phyloP scores from a whole-genome alignment of 2,113 vertebrate species.

The Paracanthobrama guichenoti region DNA sequence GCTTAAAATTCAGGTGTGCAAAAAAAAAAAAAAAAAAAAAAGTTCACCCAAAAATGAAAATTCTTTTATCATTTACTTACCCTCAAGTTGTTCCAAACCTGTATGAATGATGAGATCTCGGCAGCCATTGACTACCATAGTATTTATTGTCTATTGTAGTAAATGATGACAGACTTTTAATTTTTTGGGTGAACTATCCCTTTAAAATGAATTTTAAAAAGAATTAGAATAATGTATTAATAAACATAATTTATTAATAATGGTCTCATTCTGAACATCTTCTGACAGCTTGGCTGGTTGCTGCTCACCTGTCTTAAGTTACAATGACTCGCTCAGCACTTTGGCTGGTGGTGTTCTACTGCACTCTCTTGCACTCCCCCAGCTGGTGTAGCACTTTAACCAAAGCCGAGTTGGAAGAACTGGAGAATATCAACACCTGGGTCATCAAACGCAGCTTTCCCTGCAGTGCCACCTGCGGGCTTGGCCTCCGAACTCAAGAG shows the following conservation, averaged over 20 bases:
- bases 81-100: too few species aligned
- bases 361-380: neutral
- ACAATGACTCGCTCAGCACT: neutral
- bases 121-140: too few species aligned
- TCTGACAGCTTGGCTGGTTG: neutral
- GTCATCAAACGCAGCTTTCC: constrained; percentile 66
- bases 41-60: too few species aligned
- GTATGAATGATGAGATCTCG: too few species aligned
- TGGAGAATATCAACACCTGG: constrained; percentile 47
- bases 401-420: constrained; percentile 33
- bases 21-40: neutral
- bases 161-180: too few species aligned
- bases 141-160: too few species aligned
- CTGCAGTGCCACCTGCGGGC: constrained; percentile 87
- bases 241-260: neutral
- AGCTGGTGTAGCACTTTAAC: constrained; percentile 8
- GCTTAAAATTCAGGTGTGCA: neutral
- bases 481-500: constrained; percentile 78
- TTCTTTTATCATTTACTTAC: too few species aligned
- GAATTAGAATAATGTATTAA: too few species aligned
- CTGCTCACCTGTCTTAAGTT: neutral
- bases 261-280: neutral
- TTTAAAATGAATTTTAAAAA: too few species aligned
- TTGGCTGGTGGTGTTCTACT: neutral
- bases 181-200: too few species aligned